Base-by-base conservation (phyloP, 2,113 vertebrate genomes). In the Hassar affinis region DNA sequence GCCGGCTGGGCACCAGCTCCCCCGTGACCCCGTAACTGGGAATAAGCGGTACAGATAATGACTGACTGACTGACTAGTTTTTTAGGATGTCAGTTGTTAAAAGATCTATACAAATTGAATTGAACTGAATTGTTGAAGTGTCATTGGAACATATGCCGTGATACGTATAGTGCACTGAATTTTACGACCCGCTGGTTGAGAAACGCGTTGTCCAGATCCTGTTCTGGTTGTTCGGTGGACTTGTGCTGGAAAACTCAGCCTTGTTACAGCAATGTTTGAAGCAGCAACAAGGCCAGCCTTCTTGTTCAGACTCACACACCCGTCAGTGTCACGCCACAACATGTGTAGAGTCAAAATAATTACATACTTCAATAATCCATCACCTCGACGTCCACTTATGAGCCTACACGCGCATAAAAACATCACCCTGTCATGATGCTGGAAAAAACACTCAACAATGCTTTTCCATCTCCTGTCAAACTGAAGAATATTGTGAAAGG, bases 341-440 rank as follows among this genome's bases (percentile, higher is more conserved):
- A 59, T 64, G 30, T 54, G 71, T 54, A 33, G 59, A 72, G 47
- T 77, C 30, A 52, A 83, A 77, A 66, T 77, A 77, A 83, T 83
- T 42, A 77, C 81, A 47, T 14, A 14, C 30, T 38, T 57, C 71
- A 33, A 45, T 77, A 77, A 83, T 76, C 72, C 2, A 30, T 83
- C n/a, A 52, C 45, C 72, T 35, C 42, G 57, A 54, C 20, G 30
- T 76, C 45, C 57, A 9, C 27, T 57, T 62, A 45, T 42, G 47
- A 27, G 42, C 56, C 72, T 75, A 10, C 47, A 75, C 17, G 8
- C 30, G 10, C 38, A 77, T 38, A 77, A 56, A 77, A 38, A 54
- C 74, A 35, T 6, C 18, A 22, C 56, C 51, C 74, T 7, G 10
- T 56, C 74, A 25, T 56, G 18, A 35, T 18, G 35, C 30, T 14